A percentile compares a stretch with the other conserved stretches of the same genome.
These are phyloP conservation scores for Parazoanthus darwini DNA, from an alignment of 92 coral and sea anemone genomes.

Conservation along the genomic window DNA sequence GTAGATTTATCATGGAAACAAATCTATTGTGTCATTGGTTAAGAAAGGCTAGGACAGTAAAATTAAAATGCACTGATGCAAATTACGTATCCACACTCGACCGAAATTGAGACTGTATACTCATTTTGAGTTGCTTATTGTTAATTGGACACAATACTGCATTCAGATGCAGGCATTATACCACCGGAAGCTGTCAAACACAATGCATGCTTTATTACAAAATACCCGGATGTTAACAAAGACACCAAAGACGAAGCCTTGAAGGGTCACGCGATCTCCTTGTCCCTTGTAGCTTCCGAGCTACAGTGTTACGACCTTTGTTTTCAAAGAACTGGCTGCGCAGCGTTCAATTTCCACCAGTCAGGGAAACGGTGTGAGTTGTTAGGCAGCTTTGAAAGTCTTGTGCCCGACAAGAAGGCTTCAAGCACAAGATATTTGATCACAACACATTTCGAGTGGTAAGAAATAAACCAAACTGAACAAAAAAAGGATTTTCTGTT, in stretches of 20 bases:
- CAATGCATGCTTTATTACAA: background rate
- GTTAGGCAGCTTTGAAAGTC: background rate
- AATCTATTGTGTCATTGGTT: too few relatives aligned
- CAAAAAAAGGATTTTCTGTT: background rate
- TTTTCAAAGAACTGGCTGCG: background rate
- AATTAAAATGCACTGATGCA: too few relatives aligned
- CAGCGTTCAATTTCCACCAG: background rate
- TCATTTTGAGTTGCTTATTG: too few relatives aligned
- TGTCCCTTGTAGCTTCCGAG: background rate
- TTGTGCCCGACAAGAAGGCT: background rate
- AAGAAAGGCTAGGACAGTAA: too few relatives aligned
- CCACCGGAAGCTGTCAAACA: background rate
- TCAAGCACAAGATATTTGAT: background rate
- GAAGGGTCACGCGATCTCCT: constrained; percentile 8
- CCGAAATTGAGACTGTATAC: too few relatives aligned
- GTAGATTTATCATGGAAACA: too few relatives aligned
- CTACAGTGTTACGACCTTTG: constrained; percentile 10
- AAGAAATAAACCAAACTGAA: background rate
- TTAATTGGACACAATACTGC: background rate
- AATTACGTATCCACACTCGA: too few relatives aligned
- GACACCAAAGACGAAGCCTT: background rate
- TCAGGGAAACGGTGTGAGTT: background rate
- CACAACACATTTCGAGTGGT: background rate
- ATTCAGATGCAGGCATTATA: constrained; percentile 27
- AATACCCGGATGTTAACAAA: background rate